Conservation (phyloP, 2,797 vertebrate species). For the Alcedo atthis region DNA sequence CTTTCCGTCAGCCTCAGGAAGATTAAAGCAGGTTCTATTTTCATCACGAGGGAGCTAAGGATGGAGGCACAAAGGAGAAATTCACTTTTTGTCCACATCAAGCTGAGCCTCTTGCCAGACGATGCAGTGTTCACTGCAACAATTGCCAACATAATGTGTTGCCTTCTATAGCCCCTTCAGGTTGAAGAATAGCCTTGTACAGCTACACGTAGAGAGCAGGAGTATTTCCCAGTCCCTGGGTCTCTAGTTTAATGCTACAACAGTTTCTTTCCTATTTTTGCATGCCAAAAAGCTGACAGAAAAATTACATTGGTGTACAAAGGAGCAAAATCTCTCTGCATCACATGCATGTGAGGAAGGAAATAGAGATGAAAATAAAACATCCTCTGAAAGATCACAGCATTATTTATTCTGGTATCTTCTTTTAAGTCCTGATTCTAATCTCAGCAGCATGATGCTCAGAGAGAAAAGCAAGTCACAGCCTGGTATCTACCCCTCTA, state of each 20-base stretch:
- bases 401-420: neutral
- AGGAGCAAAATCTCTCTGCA: slow-evolving; percentile 37
- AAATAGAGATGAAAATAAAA: slow-evolving; percentile 50
- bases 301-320: slow-evolving; percentile 50
- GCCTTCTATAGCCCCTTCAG: slow-evolving; percentile 57
- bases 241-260: slow-evolving; percentile 46
- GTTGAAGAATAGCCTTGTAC: slow-evolving; percentile 64
- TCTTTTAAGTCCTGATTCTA: slow-evolving; percentile 36
- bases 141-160: slow-evolving; percentile 58
- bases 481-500: neutral
- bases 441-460: slow-evolving; percentile 7
- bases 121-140: slow-evolving; percentile 57
- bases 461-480: slow-evolving; percentile 11
- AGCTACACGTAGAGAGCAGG: slow-evolving; percentile 51
- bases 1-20: slow-evolving; percentile 67
- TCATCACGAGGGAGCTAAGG: slow-evolving; percentile 57
- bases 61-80: slow-evolving; percentile 69
- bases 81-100: slow-evolving; percentile 67
- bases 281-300: slow-evolving; percentile 71
- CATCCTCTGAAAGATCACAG: neutral
- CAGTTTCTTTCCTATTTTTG: slow-evolving; percentile 55
- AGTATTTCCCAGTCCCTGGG: slow-evolving; percentile 69
- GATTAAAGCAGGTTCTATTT: slow-evolving; percentile 76
- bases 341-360: neutral
- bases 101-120: slow-evolving; percentile 64